Base-by-base conservation (phyloP, 2,113 vertebrate genomes). In the Chloropsis hardwickii region DNA sequence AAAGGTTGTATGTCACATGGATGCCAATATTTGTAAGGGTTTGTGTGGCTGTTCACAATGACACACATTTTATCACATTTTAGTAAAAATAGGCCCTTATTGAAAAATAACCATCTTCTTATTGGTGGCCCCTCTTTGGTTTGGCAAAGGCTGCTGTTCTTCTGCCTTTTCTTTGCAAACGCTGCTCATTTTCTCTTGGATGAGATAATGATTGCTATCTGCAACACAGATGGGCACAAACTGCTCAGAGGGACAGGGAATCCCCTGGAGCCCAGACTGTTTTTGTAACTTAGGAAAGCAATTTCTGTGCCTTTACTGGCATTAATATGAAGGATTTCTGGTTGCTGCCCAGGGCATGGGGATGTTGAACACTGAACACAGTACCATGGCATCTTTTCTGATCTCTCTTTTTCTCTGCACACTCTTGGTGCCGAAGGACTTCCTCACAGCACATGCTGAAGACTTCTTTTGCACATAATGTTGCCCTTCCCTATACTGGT, bases 111-210 rank as follows among this genome's bases (percentile, higher is more conserved):
- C 35, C 31, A 33, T 37, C 70, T 79, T 17, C 56, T 83, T 72
- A 29, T 45, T 88, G 71, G 44, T 88, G 61, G 72, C 45, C 35
- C 23, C 58, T 76, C 71, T 84, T 81, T 54, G 74, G 64, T 67
- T 91, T 89, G 78, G 81, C 93, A 91, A 90, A 81, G 25, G 31
- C 39, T 66, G 31, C 39, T 87, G 53, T 51, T 82, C 61, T 78
- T 90, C 70, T 92, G 88, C 45, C 21, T 94, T 91, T 90, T 85
- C 78, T 64, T 80, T 89, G n/a, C 21, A 51, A 91, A 85, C 2
- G 1, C 58, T 91, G 74, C 54, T 95, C 12, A 37, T 95, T 93
- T 96, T 97, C 50, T 86, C 54, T 92, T 93, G 84, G 93, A 91
- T 4, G 23, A 89, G 73, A 72, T 81, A 81, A 81, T 76, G 61